Evolutionary conservation across 2,888 invertebrate genomes (phyloP).

Genomic region (Cordilura impudica): DNA sequence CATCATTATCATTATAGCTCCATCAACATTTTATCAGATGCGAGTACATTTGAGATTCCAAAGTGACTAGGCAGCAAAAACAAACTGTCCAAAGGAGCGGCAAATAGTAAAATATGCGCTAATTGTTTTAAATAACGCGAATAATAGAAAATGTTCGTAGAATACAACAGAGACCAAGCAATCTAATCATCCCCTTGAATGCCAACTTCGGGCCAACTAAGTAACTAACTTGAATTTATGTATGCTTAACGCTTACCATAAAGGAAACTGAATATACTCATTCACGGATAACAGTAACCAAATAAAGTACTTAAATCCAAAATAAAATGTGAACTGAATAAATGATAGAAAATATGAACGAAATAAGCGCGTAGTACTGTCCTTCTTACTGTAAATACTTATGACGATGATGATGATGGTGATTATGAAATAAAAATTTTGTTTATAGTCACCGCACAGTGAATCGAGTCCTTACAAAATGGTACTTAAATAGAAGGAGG

Average conservation of each 20-base stretch:
- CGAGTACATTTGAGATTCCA: conserved; percentile 30
- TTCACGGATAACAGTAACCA: not conserved
- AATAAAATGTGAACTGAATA: conserved; percentile 54
- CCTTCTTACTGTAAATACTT: not conserved
- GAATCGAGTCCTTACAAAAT: too few relatives aligned
- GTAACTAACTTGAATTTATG: conserved; percentile 37
- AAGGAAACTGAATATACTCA: conserved; percentile 52
- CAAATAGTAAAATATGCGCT: conserved; percentile 60
- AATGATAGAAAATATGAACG: conserved; percentile 29
- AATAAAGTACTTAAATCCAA: conserved; percentile 51
- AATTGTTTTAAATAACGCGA: conserved; percentile 68
- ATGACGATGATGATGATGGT: not conserved
- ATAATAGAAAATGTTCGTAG: too few relatives aligned
- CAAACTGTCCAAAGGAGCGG: conserved; percentile 1
- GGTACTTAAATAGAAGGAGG: conserved; percentile 16
- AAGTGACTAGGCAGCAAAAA: conserved; percentile 25
- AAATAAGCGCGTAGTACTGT: not conserved
- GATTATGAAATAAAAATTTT: not conserved
- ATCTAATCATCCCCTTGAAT: not conserved
- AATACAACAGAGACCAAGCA: conserved; percentile 5
- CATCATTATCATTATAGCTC: conserved; percentile 27
- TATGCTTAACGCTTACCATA: conserved; percentile 25
- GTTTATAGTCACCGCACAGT: conserved; percentile 18
- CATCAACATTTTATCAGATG: conserved; percentile 56
- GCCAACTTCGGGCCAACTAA: conserved; percentile 14